Evolutionary conservation across 1,140 invertebrate genomes (phyloP), one percentile per base, ranked within the genome.

Genomic region (Epicauta chinensis): DNA sequence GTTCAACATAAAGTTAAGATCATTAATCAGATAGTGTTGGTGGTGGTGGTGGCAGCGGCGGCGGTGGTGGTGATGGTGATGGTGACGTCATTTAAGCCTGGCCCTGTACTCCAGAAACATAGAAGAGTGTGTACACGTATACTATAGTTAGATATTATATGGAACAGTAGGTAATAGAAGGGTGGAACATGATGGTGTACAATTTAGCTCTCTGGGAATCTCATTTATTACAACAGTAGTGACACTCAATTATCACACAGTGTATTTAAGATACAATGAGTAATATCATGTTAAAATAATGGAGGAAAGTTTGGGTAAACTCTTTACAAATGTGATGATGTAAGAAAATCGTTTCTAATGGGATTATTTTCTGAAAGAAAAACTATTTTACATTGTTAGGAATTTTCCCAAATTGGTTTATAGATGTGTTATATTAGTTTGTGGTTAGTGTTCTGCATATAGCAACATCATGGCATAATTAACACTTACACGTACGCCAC

Each of bases 1-100:
- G 61, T 63, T 65, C 55, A 65, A 61, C 61, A 62, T 60, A 58
- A 60, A 64, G 58, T 62, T 60, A 47, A 49, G 56, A 55, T 61
- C 63, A 65, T 65, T 65, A 65, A 65, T 65, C 63, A 65, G 59
- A 47, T 51, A 56, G 49, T 39, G n/a, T 6, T 4, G 36, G 29
- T 5, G 10, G 10, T 4, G 29, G 4, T 4, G 29, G 29, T 30
- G 29, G n/a, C n/a, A n/a, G n/a, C n/a, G n/a, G n/a, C n/a, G n/a
- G n/a, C n/a, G n/a, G n/a, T n/a, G n/a, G n/a, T n/a, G 29, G 29
- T 30, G 29, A 30, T 4, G 29, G 29, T 30, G 29, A 10, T 34
- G 51, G 55, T 53, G 62, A 61, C 60, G 56, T 55, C 59, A 58
- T 46, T 51, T 49, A 46, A 57, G 59, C 53, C 47, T 52, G 53